These are phyloP conservation scores for Syrrhaptes paradoxus DNA, from an alignment of 2,113 vertebrate species.

Conservation along the genomic window DNA sequence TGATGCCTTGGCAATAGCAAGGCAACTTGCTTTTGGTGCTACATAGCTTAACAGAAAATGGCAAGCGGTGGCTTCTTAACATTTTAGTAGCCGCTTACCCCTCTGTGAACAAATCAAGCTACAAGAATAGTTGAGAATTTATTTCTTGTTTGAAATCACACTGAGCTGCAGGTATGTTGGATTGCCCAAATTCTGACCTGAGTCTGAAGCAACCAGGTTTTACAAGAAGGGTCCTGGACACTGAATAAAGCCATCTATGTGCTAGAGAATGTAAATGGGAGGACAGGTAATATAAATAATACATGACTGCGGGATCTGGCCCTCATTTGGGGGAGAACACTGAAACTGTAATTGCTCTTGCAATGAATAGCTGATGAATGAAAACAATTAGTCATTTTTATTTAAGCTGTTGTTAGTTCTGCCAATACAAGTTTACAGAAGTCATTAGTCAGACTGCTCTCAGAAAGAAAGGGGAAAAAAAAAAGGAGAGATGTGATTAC, in stretches of 20 bases:
- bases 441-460: slow-evolving; percentile 12
- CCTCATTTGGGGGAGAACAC: not conserved
- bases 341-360: slow-evolving; percentile 43
- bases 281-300: slow-evolving; percentile 21
- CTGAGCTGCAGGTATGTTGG: not conserved
- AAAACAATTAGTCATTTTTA: slow-evolving; percentile 65
- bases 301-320: not conserved
- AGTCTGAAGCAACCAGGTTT: not conserved
- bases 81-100: not conserved
- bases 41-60: not conserved
- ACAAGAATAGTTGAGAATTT: not conserved
- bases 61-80: not conserved
- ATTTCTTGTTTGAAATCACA: not conserved
- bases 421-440: slow-evolving; percentile 50
- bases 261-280: not conserved
- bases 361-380: slow-evolving; percentile 45
- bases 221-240: not conserved
- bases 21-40: not conserved
- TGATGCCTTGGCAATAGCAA: not conserved
- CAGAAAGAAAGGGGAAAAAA: not conserved
- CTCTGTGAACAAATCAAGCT: not conserved
- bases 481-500: not conserved
- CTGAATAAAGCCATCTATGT: not conserved
- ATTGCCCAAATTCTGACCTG: not conserved
- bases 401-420: slow-evolving; percentile 27